Conservation (phyloP, 2,888 invertebrate genomes). For the Pandemis cinnamomeana region DNA sequence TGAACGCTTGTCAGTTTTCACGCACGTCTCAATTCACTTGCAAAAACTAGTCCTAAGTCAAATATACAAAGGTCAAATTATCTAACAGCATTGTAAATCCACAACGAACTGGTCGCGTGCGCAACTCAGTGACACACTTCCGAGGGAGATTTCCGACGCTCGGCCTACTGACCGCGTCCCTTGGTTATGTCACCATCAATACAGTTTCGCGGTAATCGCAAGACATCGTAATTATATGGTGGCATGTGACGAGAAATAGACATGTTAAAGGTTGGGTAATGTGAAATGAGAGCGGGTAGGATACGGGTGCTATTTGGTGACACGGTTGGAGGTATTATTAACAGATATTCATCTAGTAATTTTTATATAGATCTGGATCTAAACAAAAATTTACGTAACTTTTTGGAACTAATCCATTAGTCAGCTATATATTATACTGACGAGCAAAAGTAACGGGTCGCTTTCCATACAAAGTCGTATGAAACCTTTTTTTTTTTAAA, state of each 20-base stretch:
- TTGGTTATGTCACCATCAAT: conserved; percentile 58
- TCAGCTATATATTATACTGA: too few species aligned
- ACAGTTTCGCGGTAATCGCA: conserved; percentile 34
- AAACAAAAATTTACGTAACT: too few species aligned
- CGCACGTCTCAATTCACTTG: background rate
- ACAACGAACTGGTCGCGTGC: conserved; percentile 47
- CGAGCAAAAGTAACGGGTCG: too few species aligned
- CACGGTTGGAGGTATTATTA: too few species aligned
- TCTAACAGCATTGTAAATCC: conserved; percentile 63
- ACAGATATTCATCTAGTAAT: too few species aligned
- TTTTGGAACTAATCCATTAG: too few species aligned
- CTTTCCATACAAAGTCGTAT: too few species aligned
- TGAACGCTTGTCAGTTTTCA: background rate
- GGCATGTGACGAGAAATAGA: conserved; percentile 14
- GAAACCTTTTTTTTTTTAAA: too few species aligned
- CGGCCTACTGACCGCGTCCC: conserved; percentile 64
- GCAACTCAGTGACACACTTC: conserved; percentile 60
- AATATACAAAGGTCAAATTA: conserved; percentile 74
- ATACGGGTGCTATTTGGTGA: too few species aligned
- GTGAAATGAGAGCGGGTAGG: too few species aligned
- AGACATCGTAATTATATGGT: conserved; percentile 35
- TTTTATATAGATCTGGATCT: too few species aligned
- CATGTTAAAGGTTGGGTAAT: background rate
- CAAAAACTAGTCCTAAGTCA: conserved; percentile 42
- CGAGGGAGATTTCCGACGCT: conserved; percentile 54